These are phyloP conservation scores for Arvicola amphibius DNA, from an alignment of 2,797 vertebrate genomes.

Conservation along the genomic window DNA sequence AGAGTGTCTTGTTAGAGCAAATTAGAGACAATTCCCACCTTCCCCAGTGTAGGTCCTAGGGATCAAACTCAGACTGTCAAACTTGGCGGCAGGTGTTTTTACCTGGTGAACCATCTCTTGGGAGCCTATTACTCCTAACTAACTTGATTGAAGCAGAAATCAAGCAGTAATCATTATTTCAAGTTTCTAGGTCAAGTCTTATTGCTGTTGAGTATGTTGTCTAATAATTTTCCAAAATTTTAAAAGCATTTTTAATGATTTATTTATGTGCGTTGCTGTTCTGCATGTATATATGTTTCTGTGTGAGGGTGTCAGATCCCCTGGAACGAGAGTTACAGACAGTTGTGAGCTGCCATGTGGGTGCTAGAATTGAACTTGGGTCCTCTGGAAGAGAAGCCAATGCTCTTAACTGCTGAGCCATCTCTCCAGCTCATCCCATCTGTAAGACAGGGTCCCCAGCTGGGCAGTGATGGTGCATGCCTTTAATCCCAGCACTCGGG, in stretches of 20 bases:
- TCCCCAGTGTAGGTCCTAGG: not conserved
- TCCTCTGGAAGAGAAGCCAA: no score
- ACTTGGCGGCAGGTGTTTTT: not conserved
- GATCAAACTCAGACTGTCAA: not conserved
- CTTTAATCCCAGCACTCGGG: not conserved
- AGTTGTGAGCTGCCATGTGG: no score
- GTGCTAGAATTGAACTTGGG: no score
- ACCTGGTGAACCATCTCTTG: not conserved
- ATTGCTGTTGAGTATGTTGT: not conserved
- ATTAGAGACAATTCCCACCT: not conserved
- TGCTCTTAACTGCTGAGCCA: not conserved
- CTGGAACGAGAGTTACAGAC: no score
- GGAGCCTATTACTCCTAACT: not conserved
- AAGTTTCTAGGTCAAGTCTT: not conserved
- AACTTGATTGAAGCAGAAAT: constrained; percentile 10
- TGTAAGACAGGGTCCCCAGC: not conserved
- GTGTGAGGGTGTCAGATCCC: no score
- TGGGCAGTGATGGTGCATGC: not conserved
- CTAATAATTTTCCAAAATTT: not conserved
- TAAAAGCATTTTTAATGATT: no score
- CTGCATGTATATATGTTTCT: no score
- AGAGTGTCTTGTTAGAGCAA: not conserved
- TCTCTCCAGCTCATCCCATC: not conserved
- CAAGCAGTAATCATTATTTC: not conserved
- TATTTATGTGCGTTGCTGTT: no score